Base-by-base conservation (phyloP, 2,113 vertebrate species). In the Apistogramma diplotaenia region DNA sequence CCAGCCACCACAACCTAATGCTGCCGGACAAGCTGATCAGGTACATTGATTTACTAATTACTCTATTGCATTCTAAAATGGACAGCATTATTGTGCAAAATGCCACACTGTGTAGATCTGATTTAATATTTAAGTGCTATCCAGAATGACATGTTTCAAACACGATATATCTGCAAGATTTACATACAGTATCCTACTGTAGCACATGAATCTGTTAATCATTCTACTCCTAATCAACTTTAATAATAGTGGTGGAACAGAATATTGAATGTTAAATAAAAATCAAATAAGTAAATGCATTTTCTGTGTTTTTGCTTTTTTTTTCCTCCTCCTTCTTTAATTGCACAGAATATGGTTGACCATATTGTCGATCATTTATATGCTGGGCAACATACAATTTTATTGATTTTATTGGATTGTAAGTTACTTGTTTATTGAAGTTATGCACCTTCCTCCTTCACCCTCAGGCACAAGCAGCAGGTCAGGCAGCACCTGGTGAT, bases 11-110 rank as follows among this genome's bases (percentile, higher is more conserved):
- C 96, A 96, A 33, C 96, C 96, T 1, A 97, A 99, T 85, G 96
- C 94, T 15, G 95, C 95, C 5, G 98, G 96, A 51, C 97, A 96
- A 83, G 95, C 96, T 54, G 97, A 99, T 89, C 98, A 98, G 97
- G 98, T 99, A 90, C 57, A 9, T 33, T 70, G 13, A 15, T 51
- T 8, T 3, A 79, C 11, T 21, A 1, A 43, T 80, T 21, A 71
- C 13, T 23, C 31, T 13, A 51, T 70, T 70, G 1, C 1, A 51
- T 51, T 29, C 25, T 70, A 51, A 29, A 29, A 13, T 70, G 18
- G 2, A 31, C 49, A 16, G 18, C n/a, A n/a, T 70, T 19, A 29
- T 70, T 49, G 40, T 70, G 46, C 46, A 70, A 70, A 29, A 49
- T 29, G 40, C 27, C 18, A 51, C 25, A 51, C 2, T 54, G 19